Conservation (phyloP, 2,113 vertebrate genomes). For the Rafetus swinhoei region DNA sequence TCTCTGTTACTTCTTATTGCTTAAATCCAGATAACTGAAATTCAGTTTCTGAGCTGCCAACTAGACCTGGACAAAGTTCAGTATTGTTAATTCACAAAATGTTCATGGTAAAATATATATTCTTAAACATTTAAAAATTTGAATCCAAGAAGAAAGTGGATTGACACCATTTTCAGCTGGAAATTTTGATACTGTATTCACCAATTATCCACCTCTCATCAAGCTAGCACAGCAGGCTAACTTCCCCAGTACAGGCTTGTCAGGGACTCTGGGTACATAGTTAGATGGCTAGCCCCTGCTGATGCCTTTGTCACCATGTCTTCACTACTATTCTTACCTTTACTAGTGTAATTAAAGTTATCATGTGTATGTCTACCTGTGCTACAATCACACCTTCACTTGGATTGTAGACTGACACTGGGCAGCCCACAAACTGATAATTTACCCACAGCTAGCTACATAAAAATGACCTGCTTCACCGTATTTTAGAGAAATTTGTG, state of each 20-base stretch:
- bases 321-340: not conserved
- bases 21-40: not conserved
- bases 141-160: not conserved
- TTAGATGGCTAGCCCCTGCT: too few species aligned
- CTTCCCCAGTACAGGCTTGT: not conserved
- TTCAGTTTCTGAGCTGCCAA: not conserved
- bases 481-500: not conserved
- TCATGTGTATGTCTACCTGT: not conserved
- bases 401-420: not conserved
- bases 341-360: not conserved
- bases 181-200: not conserved
- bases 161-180: not conserved
- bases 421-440: not conserved
- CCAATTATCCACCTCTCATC: not conserved
- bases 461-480: not conserved
- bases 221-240: not conserved
- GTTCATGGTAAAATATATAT: not conserved
- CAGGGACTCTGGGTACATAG: not conserved
- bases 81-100: not conserved
- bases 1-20: not conserved
- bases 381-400: not conserved
- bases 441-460: not conserved
- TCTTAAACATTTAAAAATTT: rapidly evolving
- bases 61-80: not conserved
- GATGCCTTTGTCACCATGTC: not conserved